Base-by-base conservation (phyloP, 2,888 invertebrate genomes). In the Tachina fera region DNA sequence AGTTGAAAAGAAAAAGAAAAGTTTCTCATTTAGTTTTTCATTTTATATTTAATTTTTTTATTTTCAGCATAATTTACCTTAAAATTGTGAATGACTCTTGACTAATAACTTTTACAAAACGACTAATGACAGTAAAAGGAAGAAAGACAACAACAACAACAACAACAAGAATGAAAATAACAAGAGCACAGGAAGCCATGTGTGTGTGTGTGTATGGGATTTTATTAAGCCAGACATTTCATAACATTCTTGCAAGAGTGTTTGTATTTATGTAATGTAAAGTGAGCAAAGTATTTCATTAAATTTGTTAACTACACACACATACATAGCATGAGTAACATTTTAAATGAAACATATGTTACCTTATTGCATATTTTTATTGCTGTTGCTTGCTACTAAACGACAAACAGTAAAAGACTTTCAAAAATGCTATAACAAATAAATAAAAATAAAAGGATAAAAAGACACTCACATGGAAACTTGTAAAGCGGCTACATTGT, bases 91-190 rank as follows among this genome's bases (percentile, higher is more conserved):
- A 76, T 65, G 56, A 76, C 65, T 76, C 56, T 65, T 58, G 47
- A 56, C 76, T 76, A 76, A 76, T 76, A 56, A 76, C 56, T 67
- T 76, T 47, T 67, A 67, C 65, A 76, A 67, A 39, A 76, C 45
- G 76, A 56, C 76, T 76, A 67, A 56, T 45, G 56, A 43, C n/a
- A 63, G 49, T 16, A 56, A 45, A 13, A 61, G 14, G 5, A 51
- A 8, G 11, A 47, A 9, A 49, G 51, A 22, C 53, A 68, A 10
- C 74, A 61, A 14, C 6, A 72, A 51, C 47, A 45, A 65, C 39
- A 68, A 10, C 74, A 61, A 49, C 6, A 72, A 51, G 22, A 65
- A n/a, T 31, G n/a, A 47, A 6, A 68, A 6, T 61, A 61, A 49
- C 6, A 72, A 41, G 22, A 65, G 14, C 65, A 65, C 53, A 63